These are phyloP conservation scores for Amphipoea oculea DNA, from an alignment of 2,888 invertebrate species.

Conservation along the genomic window DNA sequence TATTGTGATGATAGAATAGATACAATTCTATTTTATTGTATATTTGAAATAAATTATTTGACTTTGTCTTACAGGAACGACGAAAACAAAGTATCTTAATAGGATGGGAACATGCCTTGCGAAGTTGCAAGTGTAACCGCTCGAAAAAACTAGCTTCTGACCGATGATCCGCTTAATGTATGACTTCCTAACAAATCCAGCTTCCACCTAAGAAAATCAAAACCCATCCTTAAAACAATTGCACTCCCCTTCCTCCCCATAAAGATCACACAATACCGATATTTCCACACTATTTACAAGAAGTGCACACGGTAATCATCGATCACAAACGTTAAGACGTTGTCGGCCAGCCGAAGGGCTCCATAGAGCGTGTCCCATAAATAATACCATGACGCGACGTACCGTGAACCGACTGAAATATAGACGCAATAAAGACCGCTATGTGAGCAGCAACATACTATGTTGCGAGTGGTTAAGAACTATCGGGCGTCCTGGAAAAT, in stretches of 20 bases:
- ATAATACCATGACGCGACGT: slow-evolving; percentile 76
- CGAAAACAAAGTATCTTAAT: too few species aligned
- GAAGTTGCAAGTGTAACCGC: not conserved
- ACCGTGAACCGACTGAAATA: slow-evolving; percentile 81
- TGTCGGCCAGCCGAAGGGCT: slow-evolving; percentile 67
- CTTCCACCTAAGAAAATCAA: not conserved
- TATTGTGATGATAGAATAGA: too few species aligned
- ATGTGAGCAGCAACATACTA: slow-evolving; percentile 68
- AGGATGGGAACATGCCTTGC: too few species aligned
- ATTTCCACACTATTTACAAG: slow-evolving; percentile 63
- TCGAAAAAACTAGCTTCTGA: not conserved
- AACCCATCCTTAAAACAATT: slow-evolving; percentile 2
- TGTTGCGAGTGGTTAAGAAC: slow-evolving; percentile 40
- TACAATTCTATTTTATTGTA: too few species aligned
- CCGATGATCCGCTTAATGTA: not conserved
- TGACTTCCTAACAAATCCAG: not conserved
- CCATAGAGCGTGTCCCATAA: slow-evolving; percentile 74
- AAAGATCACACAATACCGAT: slow-evolving; percentile 31
- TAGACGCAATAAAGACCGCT: slow-evolving; percentile 80
- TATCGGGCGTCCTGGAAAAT: slow-evolving; percentile 19
- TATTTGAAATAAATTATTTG: too few species aligned
- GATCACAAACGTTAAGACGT: slow-evolving; percentile 76
- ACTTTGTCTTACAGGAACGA: too few species aligned
- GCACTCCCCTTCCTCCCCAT: not conserved
- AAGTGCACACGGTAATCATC: slow-evolving; percentile 68